Evolutionary conservation across 2,797 vertebrate species (phyloP).

Genomic region (Zonotrichia albicollis): DNA sequence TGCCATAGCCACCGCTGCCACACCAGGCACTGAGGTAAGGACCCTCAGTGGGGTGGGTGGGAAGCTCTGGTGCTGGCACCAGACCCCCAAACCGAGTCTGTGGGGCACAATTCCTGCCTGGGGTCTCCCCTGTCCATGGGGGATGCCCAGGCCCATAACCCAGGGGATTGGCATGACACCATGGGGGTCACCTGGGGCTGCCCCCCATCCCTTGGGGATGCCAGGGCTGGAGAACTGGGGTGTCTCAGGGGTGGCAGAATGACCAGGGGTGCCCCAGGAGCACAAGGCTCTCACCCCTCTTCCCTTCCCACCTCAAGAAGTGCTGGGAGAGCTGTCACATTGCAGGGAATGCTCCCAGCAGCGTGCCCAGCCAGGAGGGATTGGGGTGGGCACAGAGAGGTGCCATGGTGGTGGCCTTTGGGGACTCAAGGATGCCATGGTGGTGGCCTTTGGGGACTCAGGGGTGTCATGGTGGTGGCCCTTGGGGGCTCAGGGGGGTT

Average conservation of each 20-base stretch:
- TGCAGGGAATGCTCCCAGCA: not conserved
- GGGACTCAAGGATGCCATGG: not conserved
- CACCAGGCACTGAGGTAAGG: slow-evolving; percentile 39
- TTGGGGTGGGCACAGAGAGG: not conserved
- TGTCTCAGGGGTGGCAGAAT: not conserved
- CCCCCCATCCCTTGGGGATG: fast-evolving
- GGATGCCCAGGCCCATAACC: not conserved
- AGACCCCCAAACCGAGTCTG: fast-evolving
- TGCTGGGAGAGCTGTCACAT: not conserved
- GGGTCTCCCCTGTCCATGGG: not conserved
- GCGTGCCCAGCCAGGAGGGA: not conserved
- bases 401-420: not conserved
- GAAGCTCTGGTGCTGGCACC: fast-evolving
- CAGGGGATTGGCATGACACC: fast-evolving
- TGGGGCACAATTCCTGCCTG: not conserved
- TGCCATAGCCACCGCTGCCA: not conserved
- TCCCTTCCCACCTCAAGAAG: not conserved
- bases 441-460: too few relatives aligned
- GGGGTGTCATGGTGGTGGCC: not conserved
- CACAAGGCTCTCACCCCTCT: not conserved
- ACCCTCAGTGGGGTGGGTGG: not conserved
- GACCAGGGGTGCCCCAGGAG: not conserved
- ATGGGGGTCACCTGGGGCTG: not conserved
- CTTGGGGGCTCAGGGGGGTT: not conserved
- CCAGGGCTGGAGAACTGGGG: fast-evolving